Conservation (phyloP, 2,888 invertebrate species). For the Lymantria monacha region DNA sequence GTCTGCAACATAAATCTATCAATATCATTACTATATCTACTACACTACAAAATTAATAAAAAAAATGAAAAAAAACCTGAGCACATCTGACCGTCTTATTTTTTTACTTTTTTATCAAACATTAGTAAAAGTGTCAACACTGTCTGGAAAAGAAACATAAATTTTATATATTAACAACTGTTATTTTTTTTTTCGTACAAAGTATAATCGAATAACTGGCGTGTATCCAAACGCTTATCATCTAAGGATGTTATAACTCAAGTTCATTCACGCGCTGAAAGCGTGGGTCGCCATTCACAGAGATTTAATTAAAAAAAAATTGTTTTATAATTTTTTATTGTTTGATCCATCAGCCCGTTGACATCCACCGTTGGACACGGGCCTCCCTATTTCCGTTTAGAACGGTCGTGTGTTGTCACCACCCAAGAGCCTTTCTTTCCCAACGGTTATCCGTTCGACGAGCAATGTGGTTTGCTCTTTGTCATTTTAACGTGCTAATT, state of each 20-base stretch:
- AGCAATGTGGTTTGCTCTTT: too few species aligned
- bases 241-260: constrained; percentile 44
- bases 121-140: constrained; percentile 61
- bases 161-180: constrained; percentile 58
- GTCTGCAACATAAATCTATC: constrained; percentile 9
- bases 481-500: too few species aligned
- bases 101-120: constrained; percentile 43
- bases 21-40: not conserved
- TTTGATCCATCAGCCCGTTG: too few species aligned
- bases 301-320: constrained; percentile 1
- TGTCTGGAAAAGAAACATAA: constrained; percentile 57
- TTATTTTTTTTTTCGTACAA: constrained; percentile 33
- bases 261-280: constrained; percentile 35
- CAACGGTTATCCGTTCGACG: too few species aligned
- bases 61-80: constrained; percentile 6
- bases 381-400: too few species aligned
- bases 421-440: too few species aligned
- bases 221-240: constrained; percentile 46
- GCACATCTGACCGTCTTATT: constrained; percentile 22
- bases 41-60: constrained; percentile 11
- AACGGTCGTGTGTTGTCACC: too few species aligned
- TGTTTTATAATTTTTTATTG: too few species aligned
- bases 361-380: too few species aligned
- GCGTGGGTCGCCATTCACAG: constrained; percentile 38
- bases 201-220: constrained; percentile 48